Percentiles rank a stretch among this genome's conserved stretches.
These are phyloP conservation scores for Troides helena DNA, from an alignment of 2,888 invertebrate genomes.

Conservation along the genomic window DNA sequence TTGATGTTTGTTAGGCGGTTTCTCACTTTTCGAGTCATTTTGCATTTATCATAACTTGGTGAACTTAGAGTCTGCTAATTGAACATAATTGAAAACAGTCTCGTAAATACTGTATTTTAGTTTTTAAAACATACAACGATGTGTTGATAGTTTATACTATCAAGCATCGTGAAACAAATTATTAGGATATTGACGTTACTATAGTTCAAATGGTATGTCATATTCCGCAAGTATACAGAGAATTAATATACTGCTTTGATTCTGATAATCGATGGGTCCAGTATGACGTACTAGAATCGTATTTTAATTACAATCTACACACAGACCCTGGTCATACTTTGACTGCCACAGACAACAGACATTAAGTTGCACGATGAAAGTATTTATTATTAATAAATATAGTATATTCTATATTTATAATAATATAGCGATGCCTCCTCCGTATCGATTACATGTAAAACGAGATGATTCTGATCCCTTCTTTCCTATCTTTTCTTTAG, in stretches of 20 bases:
- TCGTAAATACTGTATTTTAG: not conserved
- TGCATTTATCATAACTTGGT: not conserved
- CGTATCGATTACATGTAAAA: too few species aligned
- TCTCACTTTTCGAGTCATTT: not conserved
- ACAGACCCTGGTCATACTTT: not conserved
- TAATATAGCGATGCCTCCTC: too few species aligned
- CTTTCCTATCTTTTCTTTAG: too few species aligned
- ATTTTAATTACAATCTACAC: not conserved
- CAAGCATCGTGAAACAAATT: not conserved
- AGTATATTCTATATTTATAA: not conserved
- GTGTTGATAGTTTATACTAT: not conserved
- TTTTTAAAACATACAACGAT: not conserved
- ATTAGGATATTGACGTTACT: not conserved
- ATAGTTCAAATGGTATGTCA: not conserved
- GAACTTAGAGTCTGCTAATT: not conserved
- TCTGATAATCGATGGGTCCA: not conserved
- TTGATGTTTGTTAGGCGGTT: not conserved
- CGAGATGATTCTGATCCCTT: too few species aligned
- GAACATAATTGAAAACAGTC: conserved; percentile 4
- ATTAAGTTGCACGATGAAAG: not conserved
- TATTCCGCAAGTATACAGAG: not conserved
- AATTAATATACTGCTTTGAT: not conserved
- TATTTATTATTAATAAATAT: not conserved
- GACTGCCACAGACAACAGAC: not conserved
- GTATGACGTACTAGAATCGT: not conserved